These are phyloP conservation scores for Trissolcus brochymenae DNA, from an alignment of 2,888 invertebrate species.

Conservation along the genomic window DNA sequence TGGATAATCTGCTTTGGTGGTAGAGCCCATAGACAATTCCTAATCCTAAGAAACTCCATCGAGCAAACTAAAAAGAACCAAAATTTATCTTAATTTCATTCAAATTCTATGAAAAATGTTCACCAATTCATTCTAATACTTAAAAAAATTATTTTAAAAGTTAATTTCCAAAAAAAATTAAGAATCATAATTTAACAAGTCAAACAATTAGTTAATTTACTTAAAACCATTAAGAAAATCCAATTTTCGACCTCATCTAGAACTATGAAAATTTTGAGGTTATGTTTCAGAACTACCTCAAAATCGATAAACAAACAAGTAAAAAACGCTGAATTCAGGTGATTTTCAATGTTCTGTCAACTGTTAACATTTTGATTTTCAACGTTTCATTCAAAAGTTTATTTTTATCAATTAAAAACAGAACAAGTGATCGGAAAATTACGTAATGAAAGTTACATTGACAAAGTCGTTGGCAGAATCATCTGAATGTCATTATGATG, in stretches of 20 bases:
- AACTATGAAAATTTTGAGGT: slow-evolving; percentile 1
- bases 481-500: too few species aligned
- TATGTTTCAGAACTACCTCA: neutral
- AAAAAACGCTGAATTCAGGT: too few species aligned
- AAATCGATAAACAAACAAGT: too few species aligned
- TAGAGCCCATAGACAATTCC: slow-evolving; percentile 87
- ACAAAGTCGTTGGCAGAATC: slow-evolving; percentile 15
- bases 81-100: neutral
- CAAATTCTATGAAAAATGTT: neutral
- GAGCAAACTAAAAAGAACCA: slow-evolving; percentile 80
- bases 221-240: neutral
- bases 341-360: too few species aligned
- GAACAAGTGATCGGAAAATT: slow-evolving; percentile 15
- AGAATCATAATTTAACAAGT: too few species aligned
- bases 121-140: neutral
- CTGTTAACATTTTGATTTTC: neutral
- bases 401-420: too few species aligned
- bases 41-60: slow-evolving; percentile 86
- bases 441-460: slow-evolving; percentile 34
- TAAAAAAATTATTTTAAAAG: neutral
- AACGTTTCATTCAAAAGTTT: too few species aligned
- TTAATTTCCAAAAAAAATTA: neutral
- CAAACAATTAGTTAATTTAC: neutral
- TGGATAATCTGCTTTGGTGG: slow-evolving; percentile 83
- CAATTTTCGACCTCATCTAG: neutral